A percentile compares a stretch with the other conserved stretches of the same genome.
These are phyloP conservation scores for Mechanitis messenoides DNA, from an alignment of 2,888 invertebrate species.

Conservation along the genomic window DNA sequence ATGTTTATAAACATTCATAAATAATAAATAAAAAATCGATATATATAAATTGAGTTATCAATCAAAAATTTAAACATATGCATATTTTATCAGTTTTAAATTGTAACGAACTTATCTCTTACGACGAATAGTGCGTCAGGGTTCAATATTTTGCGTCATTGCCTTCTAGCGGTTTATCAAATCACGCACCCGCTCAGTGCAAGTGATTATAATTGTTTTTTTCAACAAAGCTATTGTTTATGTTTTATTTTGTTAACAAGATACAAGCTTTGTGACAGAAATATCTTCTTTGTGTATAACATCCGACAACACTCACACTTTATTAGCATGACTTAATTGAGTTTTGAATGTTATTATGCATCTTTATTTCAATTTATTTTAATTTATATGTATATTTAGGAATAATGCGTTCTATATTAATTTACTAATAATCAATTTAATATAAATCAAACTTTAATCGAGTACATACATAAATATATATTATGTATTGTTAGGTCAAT, in stretches of 20 bases:
- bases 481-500: not conserved
- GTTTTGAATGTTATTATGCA: too few species aligned
- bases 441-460: too few species aligned
- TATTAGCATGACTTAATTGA: too few species aligned
- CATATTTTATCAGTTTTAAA: not conserved
- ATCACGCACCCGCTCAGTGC: not conserved
- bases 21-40: too few species aligned
- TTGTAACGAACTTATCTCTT: not conserved
- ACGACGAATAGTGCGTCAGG: slow-evolving; percentile 1
- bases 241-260: not conserved
- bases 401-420: too few species aligned
- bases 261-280: not conserved
- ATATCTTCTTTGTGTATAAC: not conserved
- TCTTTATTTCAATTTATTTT: too few species aligned
- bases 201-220: not conserved
- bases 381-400: too few species aligned
- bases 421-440: too few species aligned
- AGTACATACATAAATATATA: too few species aligned
- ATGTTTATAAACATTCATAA: too few species aligned
- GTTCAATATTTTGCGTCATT: slow-evolving; percentile 1
- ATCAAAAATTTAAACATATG: not conserved
- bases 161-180: slow-evolving; percentile 1
- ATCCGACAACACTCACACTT: too few species aligned
- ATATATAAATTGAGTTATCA: not conserved
- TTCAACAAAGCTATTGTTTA: not conserved